Conservation (phyloP, 2,113 vertebrate species). For the Argyrosomus japonicus region DNA sequence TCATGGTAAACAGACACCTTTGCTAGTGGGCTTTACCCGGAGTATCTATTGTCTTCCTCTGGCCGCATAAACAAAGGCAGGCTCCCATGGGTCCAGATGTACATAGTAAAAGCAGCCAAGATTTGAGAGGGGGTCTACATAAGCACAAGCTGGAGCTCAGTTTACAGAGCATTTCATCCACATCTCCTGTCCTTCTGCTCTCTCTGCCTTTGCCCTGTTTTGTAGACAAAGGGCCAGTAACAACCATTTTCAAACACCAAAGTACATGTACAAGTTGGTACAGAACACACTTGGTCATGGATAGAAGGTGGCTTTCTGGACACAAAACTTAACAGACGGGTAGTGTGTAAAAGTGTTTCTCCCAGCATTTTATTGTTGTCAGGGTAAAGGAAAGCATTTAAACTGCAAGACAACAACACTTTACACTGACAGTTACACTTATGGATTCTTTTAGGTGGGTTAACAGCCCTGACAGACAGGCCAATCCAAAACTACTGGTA, state of each 20-base stretch:
- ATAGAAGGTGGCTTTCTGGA: neutral
- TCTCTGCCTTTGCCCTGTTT: slow-evolving; percentile 6
- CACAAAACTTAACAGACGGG: neutral
- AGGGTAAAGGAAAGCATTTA: neutral
- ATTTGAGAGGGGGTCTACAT: slow-evolving; percentile 18
- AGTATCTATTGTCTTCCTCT: slow-evolving; percentile 60
- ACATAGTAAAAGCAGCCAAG: slow-evolving; percentile 41
- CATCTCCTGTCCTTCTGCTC: neutral
- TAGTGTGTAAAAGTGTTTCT: neutral
- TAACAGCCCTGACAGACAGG: neutral
- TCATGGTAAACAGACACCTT: slow-evolving; percentile 75
- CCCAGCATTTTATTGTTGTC: neutral
- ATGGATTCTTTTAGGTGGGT: slow-evolving; percentile 6
- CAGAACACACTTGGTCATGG: neutral
- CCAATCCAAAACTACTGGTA: neutral
- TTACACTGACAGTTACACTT: neutral
- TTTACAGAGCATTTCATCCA: slow-evolving; percentile 43
- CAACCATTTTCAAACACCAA: neutral
- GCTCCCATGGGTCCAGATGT: slow-evolving; percentile 62
- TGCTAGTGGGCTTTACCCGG: slow-evolving; percentile 52
- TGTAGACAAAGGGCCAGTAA: neutral
- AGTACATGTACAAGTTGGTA: no score
- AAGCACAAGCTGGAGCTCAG: slow-evolving; percentile 40
- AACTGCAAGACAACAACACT: neutral
- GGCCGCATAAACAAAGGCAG: slow-evolving; percentile 55